A percentile compares a stretch with the other conserved stretches of the same genome.
phyloP scores from a whole-genome alignment of 2,888 invertebrate genomes.

The Pogonocherus hispidulus region DNA sequence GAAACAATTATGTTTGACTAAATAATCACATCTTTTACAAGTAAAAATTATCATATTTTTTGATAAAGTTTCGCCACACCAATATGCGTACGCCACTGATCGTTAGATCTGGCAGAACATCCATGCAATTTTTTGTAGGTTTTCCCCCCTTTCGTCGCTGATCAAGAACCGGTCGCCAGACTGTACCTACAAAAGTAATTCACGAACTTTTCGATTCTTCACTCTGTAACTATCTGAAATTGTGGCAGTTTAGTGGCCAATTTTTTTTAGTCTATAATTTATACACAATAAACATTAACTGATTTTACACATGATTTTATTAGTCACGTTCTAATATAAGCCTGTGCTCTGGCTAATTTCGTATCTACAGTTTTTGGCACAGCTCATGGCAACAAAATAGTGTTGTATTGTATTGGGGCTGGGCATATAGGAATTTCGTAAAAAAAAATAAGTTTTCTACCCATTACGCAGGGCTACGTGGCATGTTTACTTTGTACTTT shows the following conservation, averaged over 20 bases:
- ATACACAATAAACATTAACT: not conserved
- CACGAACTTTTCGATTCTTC: no score
- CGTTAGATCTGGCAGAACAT: no score
- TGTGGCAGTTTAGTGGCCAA: not conserved
- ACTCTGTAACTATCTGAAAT: not conserved
- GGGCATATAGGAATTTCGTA: slow-evolving; percentile 12
- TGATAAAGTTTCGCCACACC: no score
- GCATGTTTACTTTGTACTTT: not conserved
- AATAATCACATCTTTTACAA: no score
- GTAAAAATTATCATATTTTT: no score
- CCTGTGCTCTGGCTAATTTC: slow-evolving; percentile 22
- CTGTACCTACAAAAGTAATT: not conserved
- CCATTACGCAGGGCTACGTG: not conserved
- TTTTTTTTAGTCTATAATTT: not conserved
- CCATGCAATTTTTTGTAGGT: no score
- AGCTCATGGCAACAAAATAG: slow-evolving; percentile 35
- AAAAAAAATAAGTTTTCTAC: not conserved
- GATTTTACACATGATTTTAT: slow-evolving; percentile 22
- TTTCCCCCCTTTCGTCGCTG: no score
- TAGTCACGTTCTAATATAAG: slow-evolving; percentile 23
- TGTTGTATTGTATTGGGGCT: slow-evolving; percentile 32
- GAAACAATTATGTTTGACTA: no score
- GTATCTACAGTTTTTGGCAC: slow-evolving; percentile 26
- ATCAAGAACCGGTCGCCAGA: no score
- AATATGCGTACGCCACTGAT: no score